Conservation (phyloP, 2,113 vertebrate genomes). For the Vulpes ferrilata region DNA sequence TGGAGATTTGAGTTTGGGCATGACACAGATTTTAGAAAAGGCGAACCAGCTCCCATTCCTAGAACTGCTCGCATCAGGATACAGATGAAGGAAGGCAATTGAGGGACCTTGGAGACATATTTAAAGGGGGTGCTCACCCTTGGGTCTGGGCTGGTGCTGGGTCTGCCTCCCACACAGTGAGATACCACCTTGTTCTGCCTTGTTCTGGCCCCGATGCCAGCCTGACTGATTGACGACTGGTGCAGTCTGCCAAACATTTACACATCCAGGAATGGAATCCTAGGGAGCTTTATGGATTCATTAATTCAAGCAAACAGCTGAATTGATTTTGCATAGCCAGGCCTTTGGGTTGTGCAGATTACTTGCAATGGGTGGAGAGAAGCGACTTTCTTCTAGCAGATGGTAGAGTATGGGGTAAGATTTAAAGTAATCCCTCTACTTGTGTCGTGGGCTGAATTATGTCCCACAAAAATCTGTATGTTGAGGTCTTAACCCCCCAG, state of each 20-base stretch:
- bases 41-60: accelerated
- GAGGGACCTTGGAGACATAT: accelerated
- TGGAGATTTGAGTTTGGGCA: background rate
- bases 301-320: background rate
- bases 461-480: too few relatives aligned
- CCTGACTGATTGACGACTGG: background rate
- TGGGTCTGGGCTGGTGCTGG: accelerated
- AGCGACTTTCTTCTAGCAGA: accelerated
- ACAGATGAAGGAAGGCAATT: accelerated
- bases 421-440: background rate
- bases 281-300: accelerated
- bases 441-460: accelerated
- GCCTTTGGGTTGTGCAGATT: background rate
- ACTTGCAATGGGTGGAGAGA: too few relatives aligned
- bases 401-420: accelerated
- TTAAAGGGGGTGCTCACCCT: background rate
- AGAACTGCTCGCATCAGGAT: accelerated
- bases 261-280: accelerated
- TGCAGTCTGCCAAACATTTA: accelerated
- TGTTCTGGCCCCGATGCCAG: accelerated
- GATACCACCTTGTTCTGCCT: accelerated
- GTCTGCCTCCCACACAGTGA: accelerated
- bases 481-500: background rate
- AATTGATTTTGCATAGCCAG: background rate
- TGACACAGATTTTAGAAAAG: background rate